These are phyloP conservation scores for Muricea muricata DNA, from an alignment of 92 coral and sea anemone genomes.

Conservation along the genomic window DNA sequence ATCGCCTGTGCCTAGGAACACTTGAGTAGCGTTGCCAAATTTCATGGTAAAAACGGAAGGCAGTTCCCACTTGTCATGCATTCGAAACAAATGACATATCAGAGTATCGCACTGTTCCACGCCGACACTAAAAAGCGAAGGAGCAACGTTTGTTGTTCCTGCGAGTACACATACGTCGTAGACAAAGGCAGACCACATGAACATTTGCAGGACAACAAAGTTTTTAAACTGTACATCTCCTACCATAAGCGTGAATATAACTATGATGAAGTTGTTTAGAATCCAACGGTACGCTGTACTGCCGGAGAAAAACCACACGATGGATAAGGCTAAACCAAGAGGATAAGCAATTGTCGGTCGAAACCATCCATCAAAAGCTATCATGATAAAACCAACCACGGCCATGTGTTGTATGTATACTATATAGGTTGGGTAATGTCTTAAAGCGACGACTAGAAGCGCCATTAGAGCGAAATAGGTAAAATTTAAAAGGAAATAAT, in stretches of 20 bases:
- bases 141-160: slow-evolving; percentile 68
- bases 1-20: slow-evolving; percentile 95
- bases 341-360: slow-evolving; percentile 71
- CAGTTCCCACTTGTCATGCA: slow-evolving; percentile 93
- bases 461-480: slow-evolving; percentile 89
- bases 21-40: slow-evolving; percentile 86
- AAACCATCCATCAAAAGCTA: slow-evolving; percentile 90
- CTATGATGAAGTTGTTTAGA: slow-evolving; percentile 82
- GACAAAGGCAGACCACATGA: slow-evolving; percentile 93
- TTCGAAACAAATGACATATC: slow-evolving; percentile 83
- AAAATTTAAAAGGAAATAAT: slow-evolving; percentile 75
- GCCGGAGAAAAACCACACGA: slow-evolving; percentile 78
- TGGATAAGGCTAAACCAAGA: slow-evolving; percentile 65
- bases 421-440: slow-evolving; percentile 79
- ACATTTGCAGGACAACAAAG: slow-evolving; percentile 91
- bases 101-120: slow-evolving; percentile 75
- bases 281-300: slow-evolving; percentile 85
- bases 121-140: slow-evolving; percentile 85
- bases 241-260: slow-evolving; percentile 88
- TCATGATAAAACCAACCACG: slow-evolving; percentile 73
- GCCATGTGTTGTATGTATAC: slow-evolving; percentile 87
- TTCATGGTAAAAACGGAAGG: slow-evolving; percentile 94
- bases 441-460: slow-evolving; percentile 70
- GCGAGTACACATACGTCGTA: slow-evolving; percentile 91
- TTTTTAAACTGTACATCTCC: slow-evolving; percentile 93